These are phyloP conservation scores for Campopleginae sp. DNA, from an alignment of 2,888 invertebrate genomes.

Conservation along the genomic window DNA sequence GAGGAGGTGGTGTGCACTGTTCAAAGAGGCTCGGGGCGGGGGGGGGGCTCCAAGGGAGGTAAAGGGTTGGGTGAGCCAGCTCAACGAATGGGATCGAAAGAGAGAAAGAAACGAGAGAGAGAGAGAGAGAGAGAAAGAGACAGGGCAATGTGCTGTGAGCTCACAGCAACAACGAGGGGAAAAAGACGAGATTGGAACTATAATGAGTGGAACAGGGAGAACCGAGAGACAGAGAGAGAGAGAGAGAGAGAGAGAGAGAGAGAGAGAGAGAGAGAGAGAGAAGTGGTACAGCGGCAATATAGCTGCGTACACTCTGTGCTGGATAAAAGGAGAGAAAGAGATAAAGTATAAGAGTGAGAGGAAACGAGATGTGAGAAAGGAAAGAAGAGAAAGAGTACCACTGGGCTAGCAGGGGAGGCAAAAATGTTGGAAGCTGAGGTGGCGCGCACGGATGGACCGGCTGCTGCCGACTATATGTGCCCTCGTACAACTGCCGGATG, in stretches of 20 bases:
- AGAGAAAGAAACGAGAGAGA: constrained; percentile 56
- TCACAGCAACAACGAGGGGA: constrained; percentile 67
- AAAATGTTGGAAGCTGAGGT: constrained; percentile 81
- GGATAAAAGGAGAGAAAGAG: constrained; percentile 66
- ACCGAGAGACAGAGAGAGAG: constrained; percentile 69
- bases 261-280: constrained; percentile 57
- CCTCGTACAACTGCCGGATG: constrained; percentile 53
- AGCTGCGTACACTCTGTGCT: constrained; percentile 61
- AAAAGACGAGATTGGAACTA: constrained; percentile 73
- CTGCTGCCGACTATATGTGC: constrained; percentile 48
- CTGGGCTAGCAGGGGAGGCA: constrained; percentile 72
- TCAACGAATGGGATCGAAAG: constrained; percentile 43
- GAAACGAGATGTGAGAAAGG: constrained; percentile 55
- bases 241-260: constrained; percentile 39
- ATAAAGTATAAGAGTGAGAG: constrained; percentile 49
- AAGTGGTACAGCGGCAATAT: constrained; percentile 64
- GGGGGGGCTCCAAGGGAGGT: constrained; percentile 56
- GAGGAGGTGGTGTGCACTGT: constrained; percentile 34
- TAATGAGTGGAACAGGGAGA: constrained; percentile 76
- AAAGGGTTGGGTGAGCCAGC: constrained; percentile 44
- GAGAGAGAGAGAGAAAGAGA: constrained; percentile 55
- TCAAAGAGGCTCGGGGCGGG: constrained; percentile 53
- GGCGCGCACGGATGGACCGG: constrained; percentile 71
- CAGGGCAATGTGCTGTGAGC: constrained; percentile 62
- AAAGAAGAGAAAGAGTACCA: constrained; percentile 59